Conservation (phyloP, 2,888 invertebrate species). For the Timema podura region DNA sequence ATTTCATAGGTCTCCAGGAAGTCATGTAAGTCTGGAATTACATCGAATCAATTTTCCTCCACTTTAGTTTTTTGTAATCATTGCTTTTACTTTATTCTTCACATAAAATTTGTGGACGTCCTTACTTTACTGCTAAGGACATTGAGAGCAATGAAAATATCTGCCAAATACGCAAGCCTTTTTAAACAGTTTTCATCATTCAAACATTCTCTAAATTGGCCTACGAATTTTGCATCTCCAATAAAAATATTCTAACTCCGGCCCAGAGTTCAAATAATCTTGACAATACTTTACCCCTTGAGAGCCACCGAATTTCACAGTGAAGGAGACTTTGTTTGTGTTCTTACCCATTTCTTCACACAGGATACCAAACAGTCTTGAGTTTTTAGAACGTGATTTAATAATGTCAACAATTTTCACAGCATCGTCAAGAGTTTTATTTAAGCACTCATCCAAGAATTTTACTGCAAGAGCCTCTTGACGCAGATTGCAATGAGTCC, state of each 20-base stretch:
- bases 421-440: slow-evolving; percentile 6
- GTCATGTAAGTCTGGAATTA: not conserved
- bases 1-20: slow-evolving; percentile 4
- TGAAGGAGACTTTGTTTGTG: slow-evolving; percentile 19
- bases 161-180: not conserved
- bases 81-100: slow-evolving; percentile 7
- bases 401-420: not conserved
- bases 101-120: not conserved
- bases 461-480: not conserved
- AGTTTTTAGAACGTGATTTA: slow-evolving; percentile 7
- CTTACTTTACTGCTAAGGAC: not conserved
- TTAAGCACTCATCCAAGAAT: slow-evolving; percentile 7
- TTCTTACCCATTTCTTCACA: slow-evolving; percentile 19
- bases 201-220: not conserved
- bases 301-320: slow-evolving; percentile 20
- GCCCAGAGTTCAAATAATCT: slow-evolving; percentile 13
- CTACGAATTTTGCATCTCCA: not conserved
- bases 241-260: not conserved
- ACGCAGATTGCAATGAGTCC: not conserved
- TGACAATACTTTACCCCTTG: slow-evolving; percentile 17
- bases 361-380: slow-evolving; percentile 2
- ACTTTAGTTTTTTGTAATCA: not conserved
- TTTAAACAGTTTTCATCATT: not conserved
- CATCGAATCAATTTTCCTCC: not conserved
- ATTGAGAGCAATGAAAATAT: slow-evolving; percentile 3